phyloP scores from a whole-genome alignment of 2,888 invertebrate species.

The Agrilus cyanescens region DNA sequence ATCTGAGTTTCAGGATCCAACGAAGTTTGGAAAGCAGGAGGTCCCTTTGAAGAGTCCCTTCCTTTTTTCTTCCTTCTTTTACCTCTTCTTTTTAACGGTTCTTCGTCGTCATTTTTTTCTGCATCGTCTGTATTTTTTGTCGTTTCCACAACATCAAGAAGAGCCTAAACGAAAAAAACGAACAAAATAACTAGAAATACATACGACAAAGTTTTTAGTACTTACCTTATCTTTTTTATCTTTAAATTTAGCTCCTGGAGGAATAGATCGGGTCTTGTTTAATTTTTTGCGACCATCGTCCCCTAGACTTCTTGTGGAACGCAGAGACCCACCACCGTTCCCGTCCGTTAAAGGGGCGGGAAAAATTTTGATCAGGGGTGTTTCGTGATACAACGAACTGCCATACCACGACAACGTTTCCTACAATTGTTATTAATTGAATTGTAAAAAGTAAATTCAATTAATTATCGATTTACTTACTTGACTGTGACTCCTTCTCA shows the following conservation, averaged over 20 bases:
- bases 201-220: too few species aligned
- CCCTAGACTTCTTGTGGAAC: background rate
- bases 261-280: background rate
- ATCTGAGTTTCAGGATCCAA: conserved; percentile 58
- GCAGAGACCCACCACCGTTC: background rate
- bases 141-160: conserved; percentile 30
- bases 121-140: conserved; percentile 31
- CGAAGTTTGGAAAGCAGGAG: conserved; percentile 29
- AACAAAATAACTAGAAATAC: too few species aligned
- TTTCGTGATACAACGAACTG: conserved; percentile 30
- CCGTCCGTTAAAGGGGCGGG: conserved; percentile 22
- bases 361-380: conserved; percentile 30
- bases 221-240: too few species aligned
- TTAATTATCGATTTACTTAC: conserved; percentile 29
- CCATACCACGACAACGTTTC: conserved; percentile 43
- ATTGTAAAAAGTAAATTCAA: background rate
- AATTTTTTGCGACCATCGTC: too few species aligned
- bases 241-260: conserved; percentile 2
- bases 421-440: conserved; percentile 19
- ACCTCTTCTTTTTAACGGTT: conserved; percentile 47
- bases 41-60: conserved; percentile 28
- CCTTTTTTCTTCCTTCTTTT: conserved; percentile 37
- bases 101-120: conserved; percentile 37
- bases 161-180: background rate
- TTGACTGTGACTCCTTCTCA: conserved; percentile 56